Evolutionary conservation across 2,113 vertebrate species (phyloP), one percentile per base, ranked within the genome.

Genomic region (Eurypyga helias): DNA sequence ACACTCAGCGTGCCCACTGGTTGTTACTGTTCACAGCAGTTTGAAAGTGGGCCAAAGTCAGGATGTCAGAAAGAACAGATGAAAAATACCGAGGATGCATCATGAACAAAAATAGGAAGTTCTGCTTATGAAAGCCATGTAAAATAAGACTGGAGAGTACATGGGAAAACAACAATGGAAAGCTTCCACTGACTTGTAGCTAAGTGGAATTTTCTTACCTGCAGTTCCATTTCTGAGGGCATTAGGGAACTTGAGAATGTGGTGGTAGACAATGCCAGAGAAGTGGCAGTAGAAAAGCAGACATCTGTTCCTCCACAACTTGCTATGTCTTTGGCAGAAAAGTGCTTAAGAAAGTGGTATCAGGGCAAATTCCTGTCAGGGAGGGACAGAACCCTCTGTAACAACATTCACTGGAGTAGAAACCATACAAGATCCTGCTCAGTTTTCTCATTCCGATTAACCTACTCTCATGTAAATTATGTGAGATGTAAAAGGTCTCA

Each of bases 1-100:
- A 16, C 1, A 0, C 10, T 73, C 31, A 8, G 1, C 19, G 24
- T 64, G 17, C 54, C 21, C 2, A 6, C 28, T 38, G 54, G 23
- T 69, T 67, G 49, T 86, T 69, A 11, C 17, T 76, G 26, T 36
- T 71, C 1, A 2, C 41, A 70, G 52, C 34, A 61, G 10, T 76
- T 76, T 13, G 20, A 58, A 89, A 82, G 58, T 52, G 52, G 36
- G 10, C 8, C 48, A 14, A 36, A 43, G 12, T 28, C 29, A 70
- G 49, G 34, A 13, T 41, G 13, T n/a, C 45, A 33, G 61, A 41
- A 83, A n/a, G n/a, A 71, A 61, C 23, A 43, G 49, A 18, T 0
- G 0, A 69, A 77, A 67, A 85, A 45, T 51, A 25, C 7, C 0
- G 3, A 49, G 43, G 83, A n/a, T 33, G 9, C 17, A 13, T 83